A percentile compares a stretch with the other conserved stretches of the same genome.
Evolutionary conservation across 2,113 vertebrate genomes (phyloP).

Genomic region (Aythya baeri): DNA sequence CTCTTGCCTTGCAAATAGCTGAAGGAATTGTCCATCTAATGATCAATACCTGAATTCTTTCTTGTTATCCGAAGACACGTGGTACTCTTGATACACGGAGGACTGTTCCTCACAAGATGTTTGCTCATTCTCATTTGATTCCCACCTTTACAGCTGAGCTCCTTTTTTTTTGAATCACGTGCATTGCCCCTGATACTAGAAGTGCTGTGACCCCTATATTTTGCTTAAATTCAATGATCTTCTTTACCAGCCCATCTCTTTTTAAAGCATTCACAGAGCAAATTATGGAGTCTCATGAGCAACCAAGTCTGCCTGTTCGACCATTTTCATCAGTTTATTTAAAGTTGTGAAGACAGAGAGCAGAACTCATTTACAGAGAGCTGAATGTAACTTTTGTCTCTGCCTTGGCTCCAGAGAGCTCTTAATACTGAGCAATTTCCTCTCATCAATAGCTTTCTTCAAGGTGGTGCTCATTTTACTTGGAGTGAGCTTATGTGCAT

Average conservation of each 20-base stretch:
- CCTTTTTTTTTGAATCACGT: background rate
- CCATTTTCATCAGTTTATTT: background rate
- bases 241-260: conserved; percentile 37
- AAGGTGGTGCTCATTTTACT: background rate
- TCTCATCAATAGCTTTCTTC: conserved; percentile 47
- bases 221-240: conserved; percentile 25
- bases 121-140: background rate
- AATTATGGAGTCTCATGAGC: conserved; percentile 32
- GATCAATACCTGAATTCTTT: background rate
- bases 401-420: conserved; percentile 36
- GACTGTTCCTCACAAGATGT: fast-evolving
- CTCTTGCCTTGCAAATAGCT: background rate
- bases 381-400: conserved; percentile 49
- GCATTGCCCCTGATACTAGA: conserved; percentile 4
- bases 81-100: background rate
- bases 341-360: conserved; percentile 32
- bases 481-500: background rate
- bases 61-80: background rate
- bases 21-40: background rate
- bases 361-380: conserved; percentile 41
- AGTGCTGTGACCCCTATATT: background rate
- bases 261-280: conserved; percentile 14
- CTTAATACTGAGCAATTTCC: conserved; percentile 44
- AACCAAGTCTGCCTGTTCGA: background rate
- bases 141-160: background rate